A percentile compares a stretch with the other conserved stretches of the same genome.
phyloP scores from a whole-genome alignment of 2,113 vertebrate genomes.

The Porphyrio hochstetteri region DNA sequence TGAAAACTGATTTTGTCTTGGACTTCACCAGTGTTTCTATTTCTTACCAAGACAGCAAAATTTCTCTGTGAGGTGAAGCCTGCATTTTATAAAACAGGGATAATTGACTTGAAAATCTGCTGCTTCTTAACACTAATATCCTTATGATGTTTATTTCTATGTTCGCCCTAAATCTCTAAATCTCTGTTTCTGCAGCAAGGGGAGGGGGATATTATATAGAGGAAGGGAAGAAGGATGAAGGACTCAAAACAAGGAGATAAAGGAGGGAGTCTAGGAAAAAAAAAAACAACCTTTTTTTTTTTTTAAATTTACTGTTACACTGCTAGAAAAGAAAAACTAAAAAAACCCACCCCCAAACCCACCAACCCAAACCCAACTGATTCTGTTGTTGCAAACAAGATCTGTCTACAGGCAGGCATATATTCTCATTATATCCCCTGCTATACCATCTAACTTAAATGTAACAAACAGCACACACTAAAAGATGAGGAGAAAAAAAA shows the following conservation, averaged over 20 bases:
- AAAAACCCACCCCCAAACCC: background rate
- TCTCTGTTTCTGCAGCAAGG: background rate
- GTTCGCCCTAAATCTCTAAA: background rate
- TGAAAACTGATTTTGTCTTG: background rate
- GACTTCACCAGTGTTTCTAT: background rate
- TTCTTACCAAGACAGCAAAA: background rate
- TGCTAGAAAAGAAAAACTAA: background rate
- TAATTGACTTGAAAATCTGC: background rate
- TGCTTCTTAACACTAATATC: slow-evolving; percentile 24
- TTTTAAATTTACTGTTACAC: background rate
- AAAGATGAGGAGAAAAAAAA: background rate
- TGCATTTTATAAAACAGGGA: background rate
- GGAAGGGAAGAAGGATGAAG: background rate
- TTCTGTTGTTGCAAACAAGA: background rate
- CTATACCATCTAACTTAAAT: background rate
- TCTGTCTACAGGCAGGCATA: background rate
- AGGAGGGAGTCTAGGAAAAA: background rate
- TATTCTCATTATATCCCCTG: background rate
- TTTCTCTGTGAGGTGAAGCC: background rate
- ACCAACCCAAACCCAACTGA: no score
- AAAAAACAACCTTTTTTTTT: background rate
- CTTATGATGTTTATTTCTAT: slow-evolving; percentile 24
- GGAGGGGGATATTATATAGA: background rate
- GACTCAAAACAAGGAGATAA: background rate
- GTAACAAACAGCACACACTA: background rate